Evolutionary conservation across 2,113 vertebrate species (phyloP).

Genomic region (Heterotilapia buettikoferi): DNA sequence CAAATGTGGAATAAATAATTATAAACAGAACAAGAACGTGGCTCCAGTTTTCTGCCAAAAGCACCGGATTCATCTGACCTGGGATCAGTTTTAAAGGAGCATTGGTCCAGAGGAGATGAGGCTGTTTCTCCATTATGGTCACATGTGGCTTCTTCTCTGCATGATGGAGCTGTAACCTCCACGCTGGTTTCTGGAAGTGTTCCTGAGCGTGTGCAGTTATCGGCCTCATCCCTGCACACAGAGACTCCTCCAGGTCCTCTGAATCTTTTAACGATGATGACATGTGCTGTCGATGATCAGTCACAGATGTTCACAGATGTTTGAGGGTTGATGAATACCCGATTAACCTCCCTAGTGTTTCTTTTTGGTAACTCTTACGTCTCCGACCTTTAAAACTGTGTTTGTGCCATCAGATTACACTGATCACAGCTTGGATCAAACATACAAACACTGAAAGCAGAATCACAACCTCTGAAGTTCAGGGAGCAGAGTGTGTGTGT

Average conservation of each 20-base stretch:
- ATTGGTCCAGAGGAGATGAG: background rate
- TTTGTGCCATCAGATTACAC: no score
- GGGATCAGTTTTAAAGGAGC: background rate
- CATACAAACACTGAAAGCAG: no score
- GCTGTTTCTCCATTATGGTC: background rate
- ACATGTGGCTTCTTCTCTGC: background rate
- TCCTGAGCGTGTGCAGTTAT: background rate
- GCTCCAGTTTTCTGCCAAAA: background rate
- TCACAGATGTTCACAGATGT: background rate
- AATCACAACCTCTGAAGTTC: no score
- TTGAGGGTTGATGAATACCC: background rate
- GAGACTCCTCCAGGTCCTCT: background rate
- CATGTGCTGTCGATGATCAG: fast-evolving
- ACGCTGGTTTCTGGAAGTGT: background rate
- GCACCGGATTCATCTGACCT: background rate
- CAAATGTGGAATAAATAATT: background rate
- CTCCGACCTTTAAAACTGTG: background rate
- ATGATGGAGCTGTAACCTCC: background rate
- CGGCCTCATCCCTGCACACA: background rate
- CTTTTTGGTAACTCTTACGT: background rate
- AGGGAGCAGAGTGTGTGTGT: no score
- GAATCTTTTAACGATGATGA: background rate
- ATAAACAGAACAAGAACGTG: background rate
- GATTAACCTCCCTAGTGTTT: background rate
- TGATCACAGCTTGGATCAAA: no score